Evolutionary conservation across 2,797 vertebrate genomes (phyloP), one percentile per base, ranked within the genome.

Genomic region (Oryzias dopingdopingensis): DNA sequence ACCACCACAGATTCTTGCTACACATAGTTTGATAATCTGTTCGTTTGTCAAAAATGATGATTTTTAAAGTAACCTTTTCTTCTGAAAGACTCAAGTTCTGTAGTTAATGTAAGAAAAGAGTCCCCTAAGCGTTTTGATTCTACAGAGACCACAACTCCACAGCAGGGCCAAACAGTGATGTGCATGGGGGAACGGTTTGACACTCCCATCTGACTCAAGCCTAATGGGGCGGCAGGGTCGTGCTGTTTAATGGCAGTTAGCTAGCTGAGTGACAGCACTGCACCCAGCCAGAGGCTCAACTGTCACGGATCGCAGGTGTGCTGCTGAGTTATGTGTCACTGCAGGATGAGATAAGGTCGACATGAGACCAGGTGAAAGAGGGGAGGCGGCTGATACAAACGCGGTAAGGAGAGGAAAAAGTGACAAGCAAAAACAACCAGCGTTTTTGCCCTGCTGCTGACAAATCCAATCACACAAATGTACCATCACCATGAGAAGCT

Each of bases 301-400:
- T 93, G 92, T 94, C 93, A 91, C 66, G 52, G 62, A 84, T 91
- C 92, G 93, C 90, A 93, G 91, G 90, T 90, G 90, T 86, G 71
- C 82, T 74, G 73, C 76, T 89, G 92, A 95, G 91, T 94, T 95
- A 92, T 95, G 90, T 93, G 92, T 94, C 89, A 93, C 91, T 90
- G 89, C 78, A 85, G 82, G 86, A 82, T 76, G 77, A 81, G 89
- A 89, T 90, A 92, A 93, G 88, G 82, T 82, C 80, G 80, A 88
- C 83, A 68, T 77, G 78, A 61, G 65, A 65, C 76, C 51, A 67
- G 58, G 67, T 43, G 54, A 60, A 52, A 70, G 62, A 67, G 16
- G 37, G 16, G 52, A 51, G 40, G 17, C 22, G 14, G 32, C 17
- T 40, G 57, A 68, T 65, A 56, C 17, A 52, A 56, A 71, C 10